Base-by-base conservation (phyloP, 2,113 vertebrate genomes). In the Mola mola region DNA sequence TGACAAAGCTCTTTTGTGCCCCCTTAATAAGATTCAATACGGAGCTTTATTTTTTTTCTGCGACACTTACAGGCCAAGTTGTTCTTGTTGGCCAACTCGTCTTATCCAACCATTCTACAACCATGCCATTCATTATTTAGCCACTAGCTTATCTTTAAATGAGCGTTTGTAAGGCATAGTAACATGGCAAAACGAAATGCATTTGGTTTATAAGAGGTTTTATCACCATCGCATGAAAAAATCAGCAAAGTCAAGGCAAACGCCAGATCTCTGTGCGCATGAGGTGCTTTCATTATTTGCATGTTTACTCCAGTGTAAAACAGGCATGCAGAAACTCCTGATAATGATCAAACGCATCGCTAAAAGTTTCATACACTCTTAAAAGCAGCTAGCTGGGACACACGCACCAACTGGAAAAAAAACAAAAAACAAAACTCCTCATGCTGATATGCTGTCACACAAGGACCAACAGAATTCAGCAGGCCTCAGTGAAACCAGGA, bases 1-100 rank as follows among this genome's bases (percentile, higher is more conserved):
- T 71, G 72, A 81, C 78, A 83, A 72, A 79, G 81, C 66, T 47
- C 75, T 59, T 49, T 81, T 83, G 81, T 82, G 67, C 76, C 76
- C 56, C 64, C 71, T 81, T 82, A 71, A 87, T 81, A 75, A 73
- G 73, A 82, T 83, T 75, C 56, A 81, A 80, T 70, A 65, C 3
- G 38, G 53, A 57, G 60, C 61, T 78, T 79, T 84, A 52, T 78
- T 46, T 37, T 40, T 31, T 40, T 40, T 29, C 28, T 29, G 28
- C 3, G 56, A 78, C 75, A 61, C 51, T 51, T 62, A 62, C 69
- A 62, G 53, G 49, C 61, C 64, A 56, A 74, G 47, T 60, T 69
- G 72, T 72, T 79, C 76, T 71, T 66, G 64, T 72, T 75, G 73
- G 67, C 74, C 78, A 70, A 78, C 51, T 52, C 19, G 17, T 66